Evolutionary conservation across 1,140 invertebrate species (phyloP).

Genomic region (Arion vulgaris): DNA sequence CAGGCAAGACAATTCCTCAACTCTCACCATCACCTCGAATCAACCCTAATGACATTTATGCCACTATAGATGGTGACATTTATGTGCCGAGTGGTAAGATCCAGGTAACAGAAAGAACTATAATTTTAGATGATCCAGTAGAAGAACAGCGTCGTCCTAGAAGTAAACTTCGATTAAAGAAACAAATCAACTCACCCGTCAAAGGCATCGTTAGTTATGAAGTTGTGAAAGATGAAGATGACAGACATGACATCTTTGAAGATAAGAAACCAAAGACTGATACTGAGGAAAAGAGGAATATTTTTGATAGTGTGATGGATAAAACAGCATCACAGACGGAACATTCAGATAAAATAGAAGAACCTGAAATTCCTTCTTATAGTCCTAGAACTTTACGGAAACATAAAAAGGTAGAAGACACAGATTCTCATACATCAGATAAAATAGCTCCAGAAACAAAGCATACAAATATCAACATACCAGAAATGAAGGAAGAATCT

Average conservation of each 20-base stretch:
- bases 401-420: neutral
- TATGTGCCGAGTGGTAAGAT: conserved; percentile 35
- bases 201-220: conserved; percentile 41
- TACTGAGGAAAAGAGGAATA: conserved; percentile 13
- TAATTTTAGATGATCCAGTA: conserved; percentile 24
- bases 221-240: conserved; percentile 39
- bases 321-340: neutral
- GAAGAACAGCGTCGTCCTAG: conserved; percentile 1
- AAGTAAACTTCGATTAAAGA: conserved; percentile 22
- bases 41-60: conserved; percentile 4
- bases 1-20: neutral
- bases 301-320: conserved; percentile 25
- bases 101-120: conserved; percentile 36
- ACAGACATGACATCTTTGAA: conserved; percentile 36
- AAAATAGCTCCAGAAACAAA: neutral
- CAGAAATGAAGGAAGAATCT: neutral
- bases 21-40: conserved; percentile 24
- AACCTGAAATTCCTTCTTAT: neutral
- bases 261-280: neutral
- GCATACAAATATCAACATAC: too few species aligned
- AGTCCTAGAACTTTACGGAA: neutral
- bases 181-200: conserved; percentile 32
- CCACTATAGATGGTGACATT: conserved; percentile 32
- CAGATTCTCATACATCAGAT: neutral
- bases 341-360: conserved; percentile 5